phyloP scores from a whole-genome alignment of 2,113 vertebrate genomes.

The Entomyzon cyanotis region DNA sequence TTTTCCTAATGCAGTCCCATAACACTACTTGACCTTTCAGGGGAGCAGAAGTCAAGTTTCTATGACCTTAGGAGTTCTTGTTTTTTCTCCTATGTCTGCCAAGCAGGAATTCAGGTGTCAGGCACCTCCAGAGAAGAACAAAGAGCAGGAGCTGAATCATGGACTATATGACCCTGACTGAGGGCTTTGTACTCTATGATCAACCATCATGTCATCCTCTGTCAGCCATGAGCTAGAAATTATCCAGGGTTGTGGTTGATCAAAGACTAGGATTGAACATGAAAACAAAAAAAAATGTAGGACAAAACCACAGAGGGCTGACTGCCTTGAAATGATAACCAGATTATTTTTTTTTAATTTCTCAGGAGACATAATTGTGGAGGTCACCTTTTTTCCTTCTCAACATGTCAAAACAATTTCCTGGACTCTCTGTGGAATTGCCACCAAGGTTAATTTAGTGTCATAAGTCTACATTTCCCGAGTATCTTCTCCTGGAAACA shows the following conservation, averaged over 20 bases:
- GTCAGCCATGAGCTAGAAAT: background rate
- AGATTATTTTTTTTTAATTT: slow-evolving; percentile 17
- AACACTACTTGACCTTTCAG: background rate
- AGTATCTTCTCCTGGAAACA: background rate
- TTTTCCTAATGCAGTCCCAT: background rate
- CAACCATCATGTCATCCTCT: background rate
- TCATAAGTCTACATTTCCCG: background rate
- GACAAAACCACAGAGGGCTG: background rate
- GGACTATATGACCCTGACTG: background rate
- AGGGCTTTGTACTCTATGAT: background rate
- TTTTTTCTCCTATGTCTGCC: background rate
- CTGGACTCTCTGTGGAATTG: background rate
- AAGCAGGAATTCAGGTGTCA: background rate
- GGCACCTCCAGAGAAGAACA: background rate
- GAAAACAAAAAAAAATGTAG: background rate
- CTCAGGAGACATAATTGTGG: background rate
- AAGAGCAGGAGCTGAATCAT: background rate
- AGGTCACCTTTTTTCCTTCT: slow-evolving; percentile 26
- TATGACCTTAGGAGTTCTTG: background rate
- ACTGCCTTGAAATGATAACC: background rate
- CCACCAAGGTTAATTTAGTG: background rate
- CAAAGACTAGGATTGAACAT: background rate
- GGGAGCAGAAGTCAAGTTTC: background rate
- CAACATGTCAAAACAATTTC: background rate
- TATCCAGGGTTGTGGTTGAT: background rate